Conservation (phyloP, 2,113 vertebrate genomes). For the Embiotoca jacksoni region DNA sequence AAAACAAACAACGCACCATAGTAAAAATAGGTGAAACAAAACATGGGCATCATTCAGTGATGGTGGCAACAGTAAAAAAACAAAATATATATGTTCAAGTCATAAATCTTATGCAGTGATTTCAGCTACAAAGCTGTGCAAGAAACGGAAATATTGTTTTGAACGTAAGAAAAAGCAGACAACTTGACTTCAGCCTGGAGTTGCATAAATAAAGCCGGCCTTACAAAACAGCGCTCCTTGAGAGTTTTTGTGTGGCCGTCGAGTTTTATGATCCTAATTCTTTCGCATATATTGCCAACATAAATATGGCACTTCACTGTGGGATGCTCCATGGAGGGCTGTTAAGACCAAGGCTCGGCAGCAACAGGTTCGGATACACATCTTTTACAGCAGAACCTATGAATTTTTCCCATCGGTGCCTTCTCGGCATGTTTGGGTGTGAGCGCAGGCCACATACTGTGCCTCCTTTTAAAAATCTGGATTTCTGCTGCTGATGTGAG, state of each 20-base stretch:
- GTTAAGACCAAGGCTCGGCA: conserved; percentile 89
- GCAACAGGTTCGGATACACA: conserved; percentile 94
- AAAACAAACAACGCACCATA: conserved; percentile 50
- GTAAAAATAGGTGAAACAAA: conserved; percentile 52
- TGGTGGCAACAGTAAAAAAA: conserved; percentile 57
- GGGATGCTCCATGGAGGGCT: conserved; percentile 90
- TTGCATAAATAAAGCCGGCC: conserved; percentile 87
- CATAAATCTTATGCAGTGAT: conserved; percentile 62
- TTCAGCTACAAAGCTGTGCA: conserved; percentile 49
- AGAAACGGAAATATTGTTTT: conserved; percentile 85
- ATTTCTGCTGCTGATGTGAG: conserved; percentile 22
- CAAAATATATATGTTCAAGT: conserved; percentile 42
- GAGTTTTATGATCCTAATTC: conserved; percentile 98
- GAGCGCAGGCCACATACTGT: conserved; percentile 38
- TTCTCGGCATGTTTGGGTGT: conserved; percentile 76
- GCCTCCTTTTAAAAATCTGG: conserved; percentile 34
- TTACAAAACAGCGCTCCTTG: conserved; percentile 86
- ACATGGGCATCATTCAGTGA: conserved; percentile 28
- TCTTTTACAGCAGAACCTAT: conserved; percentile 93
- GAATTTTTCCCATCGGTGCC: conserved; percentile 91
- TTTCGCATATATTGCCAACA: conserved; percentile 98
- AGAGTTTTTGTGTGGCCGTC: conserved; percentile 94
- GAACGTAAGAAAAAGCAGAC: conserved; percentile 84
- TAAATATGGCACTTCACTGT: conserved; percentile 93
- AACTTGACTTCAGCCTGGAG: conserved; percentile 82